Evolutionary conservation across 2,797 vertebrate genomes (phyloP), one percentile per base, ranked within the genome.

Genomic region (Diplodus puntazzo): DNA sequence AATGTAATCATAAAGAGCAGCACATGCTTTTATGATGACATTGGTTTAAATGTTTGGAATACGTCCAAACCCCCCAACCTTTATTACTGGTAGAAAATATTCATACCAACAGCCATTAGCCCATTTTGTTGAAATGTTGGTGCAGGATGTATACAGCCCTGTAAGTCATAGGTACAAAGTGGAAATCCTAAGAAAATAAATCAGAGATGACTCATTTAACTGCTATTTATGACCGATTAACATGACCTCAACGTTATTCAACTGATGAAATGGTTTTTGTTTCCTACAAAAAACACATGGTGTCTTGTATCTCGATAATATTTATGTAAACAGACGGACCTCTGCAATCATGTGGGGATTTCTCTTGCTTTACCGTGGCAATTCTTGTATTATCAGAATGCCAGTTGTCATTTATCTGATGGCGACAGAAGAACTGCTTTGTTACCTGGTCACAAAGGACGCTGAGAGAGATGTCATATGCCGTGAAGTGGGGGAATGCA

Each of bases 1-100:
- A 52, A 10, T 76, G 72, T 73, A 60, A 83, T 70, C 55, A 67
- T 16, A 68, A 46, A 75, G 54, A 61, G 39, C 53, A 66, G 42
- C 52, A 73, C 3, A 67, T 63, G 21, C 48, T 17, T 61, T 69
- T 69, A n/a, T 58, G 9, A 57, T 14, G 46, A 30, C 7, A 5
- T 20, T n/a, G 43, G 53, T 0, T 65, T 11, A 27, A 58, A 50
- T 20, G 20, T 49, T 9, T 18, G 14, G 16, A 16, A 62, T 10
- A 45, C n/a, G 34, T 45, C 9, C 18, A 54, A 30, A 61, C 34
- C 34, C 34, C 34, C 34, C 34, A 61, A 43, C 20, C 12, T 49
- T 21, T 65, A 3, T 27, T 43, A 50, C 6, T 60, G 11, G 13
- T 11, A 61, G n/a, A 43, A 58, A 45, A 18, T 12, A 11, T 21